phyloP scores from a whole-genome alignment of 1,140 invertebrate genomes.

The Subanguina moxae region DNA sequence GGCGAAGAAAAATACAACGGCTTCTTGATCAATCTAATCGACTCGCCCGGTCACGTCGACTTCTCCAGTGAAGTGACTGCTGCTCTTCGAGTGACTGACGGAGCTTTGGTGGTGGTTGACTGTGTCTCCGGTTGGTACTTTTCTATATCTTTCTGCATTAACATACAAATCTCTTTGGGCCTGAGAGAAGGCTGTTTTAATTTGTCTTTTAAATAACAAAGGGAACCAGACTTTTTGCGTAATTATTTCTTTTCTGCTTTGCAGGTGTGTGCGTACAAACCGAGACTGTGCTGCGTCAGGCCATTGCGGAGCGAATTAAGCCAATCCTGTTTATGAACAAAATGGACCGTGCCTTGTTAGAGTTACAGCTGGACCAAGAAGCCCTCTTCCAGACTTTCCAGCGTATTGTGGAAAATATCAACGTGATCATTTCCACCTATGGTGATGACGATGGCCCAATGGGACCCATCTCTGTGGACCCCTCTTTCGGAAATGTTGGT shows the following conservation, averaged over 20 bases:
- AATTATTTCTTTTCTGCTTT: constrained; percentile 25
- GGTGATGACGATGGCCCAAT: constrained; percentile 91
- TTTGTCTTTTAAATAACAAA: constrained; percentile 1
- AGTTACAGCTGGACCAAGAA: constrained; percentile 84
- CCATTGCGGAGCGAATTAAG: constrained; percentile 97
- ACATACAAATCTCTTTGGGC: neutral
- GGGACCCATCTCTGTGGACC: constrained; percentile 95
- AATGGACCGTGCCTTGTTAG: constrained; percentile 91
- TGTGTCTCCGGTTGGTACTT: constrained; percentile 81
- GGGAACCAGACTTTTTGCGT: neutral
- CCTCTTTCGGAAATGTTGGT: constrained; percentile 94
- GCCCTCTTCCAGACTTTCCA: constrained; percentile 99
- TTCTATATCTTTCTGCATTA: constrained; percentile 3
- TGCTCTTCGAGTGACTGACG: constrained; percentile 96
- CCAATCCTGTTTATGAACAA: constrained; percentile 99
- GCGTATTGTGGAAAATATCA: constrained; percentile 98
- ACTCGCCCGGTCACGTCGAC: constrained; percentile 98
- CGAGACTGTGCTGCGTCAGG: constrained; percentile 95
- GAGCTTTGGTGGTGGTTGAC: constrained; percentile 97
- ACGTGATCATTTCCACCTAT: constrained; percentile 99
- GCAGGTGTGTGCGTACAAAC: constrained; percentile 98
- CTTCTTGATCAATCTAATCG: constrained; percentile 98
- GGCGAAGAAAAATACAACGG: constrained; percentile 79
- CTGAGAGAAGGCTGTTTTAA: constrained; percentile 8
- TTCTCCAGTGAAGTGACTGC: constrained; percentile 98